Evolutionary conservation across 2,113 vertebrate genomes (phyloP).

Genomic region (Dissostichus mawsoni): DNA sequence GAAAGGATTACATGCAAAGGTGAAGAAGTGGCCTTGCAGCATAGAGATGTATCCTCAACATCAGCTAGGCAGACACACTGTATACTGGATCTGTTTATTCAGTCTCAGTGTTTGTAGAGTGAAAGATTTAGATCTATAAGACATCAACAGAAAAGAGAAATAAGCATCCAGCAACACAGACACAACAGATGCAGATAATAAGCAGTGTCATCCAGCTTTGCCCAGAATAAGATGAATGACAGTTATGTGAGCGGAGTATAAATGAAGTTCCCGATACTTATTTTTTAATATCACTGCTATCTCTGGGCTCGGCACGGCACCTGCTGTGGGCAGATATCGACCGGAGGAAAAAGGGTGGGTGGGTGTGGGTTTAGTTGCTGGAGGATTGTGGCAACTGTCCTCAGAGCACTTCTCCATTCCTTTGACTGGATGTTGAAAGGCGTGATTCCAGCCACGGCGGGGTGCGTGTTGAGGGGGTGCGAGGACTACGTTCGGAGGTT

Average conservation of each 20-base stretch:
- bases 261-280: constrained; percentile 67
- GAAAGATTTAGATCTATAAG: constrained; percentile 52
- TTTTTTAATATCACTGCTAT: constrained; percentile 68
- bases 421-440: constrained; percentile 79
- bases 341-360: constrained; percentile 46
- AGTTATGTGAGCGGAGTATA: constrained; percentile 56
- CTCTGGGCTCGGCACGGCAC: constrained; percentile 60
- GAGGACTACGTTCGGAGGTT: constrained; percentile 44
- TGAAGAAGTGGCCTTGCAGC: constrained; percentile 42
- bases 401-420: constrained; percentile 69
- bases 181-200: constrained; percentile 63
- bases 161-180: constrained; percentile 50
- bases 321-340: constrained; percentile 81
- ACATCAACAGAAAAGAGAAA: constrained; percentile 36
- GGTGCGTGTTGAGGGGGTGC: neutral
- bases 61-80: constrained; percentile 29
- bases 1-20: constrained; percentile 67
- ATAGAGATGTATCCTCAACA: constrained; percentile 39
- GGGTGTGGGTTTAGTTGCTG: constrained; percentile 34
- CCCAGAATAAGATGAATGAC: constrained; percentile 58
- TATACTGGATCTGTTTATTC: constrained; percentile 47
- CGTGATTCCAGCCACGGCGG: constrained; percentile 68
- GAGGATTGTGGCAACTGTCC: constrained; percentile 63
- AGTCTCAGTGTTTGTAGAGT: constrained; percentile 34
- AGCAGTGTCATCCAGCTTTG: constrained; percentile 48